These are phyloP conservation scores for Leuciscus waleckii DNA, from an alignment of 2,797 vertebrate genomes.

Conservation along the genomic window DNA sequence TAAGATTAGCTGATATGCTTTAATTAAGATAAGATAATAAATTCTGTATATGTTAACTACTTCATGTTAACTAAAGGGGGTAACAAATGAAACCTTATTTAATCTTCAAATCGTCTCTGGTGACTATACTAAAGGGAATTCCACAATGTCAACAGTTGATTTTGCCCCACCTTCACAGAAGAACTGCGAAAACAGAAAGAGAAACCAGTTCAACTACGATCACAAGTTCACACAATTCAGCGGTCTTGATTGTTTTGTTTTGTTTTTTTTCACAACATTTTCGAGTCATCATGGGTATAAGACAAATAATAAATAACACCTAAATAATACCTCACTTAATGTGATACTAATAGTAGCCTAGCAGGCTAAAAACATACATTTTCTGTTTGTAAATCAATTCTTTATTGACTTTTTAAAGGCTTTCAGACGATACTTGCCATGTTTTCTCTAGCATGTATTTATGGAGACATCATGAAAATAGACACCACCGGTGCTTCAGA, in stretches of 20 bases:
- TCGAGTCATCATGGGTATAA: slow-evolving; percentile 12
- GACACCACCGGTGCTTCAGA: slow-evolving; percentile 66
- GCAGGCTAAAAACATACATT: neutral
- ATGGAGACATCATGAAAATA: slow-evolving; percentile 61
- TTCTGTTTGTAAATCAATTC: neutral
- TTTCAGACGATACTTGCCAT: neutral
- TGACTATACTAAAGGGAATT: neutral
- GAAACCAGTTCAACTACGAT: neutral
- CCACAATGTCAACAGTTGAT: neutral
- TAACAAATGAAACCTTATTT: neutral
- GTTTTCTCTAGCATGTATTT: slow-evolving; percentile 47
- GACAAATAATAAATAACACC: neutral
- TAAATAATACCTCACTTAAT: neutral
- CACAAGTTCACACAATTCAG: neutral
- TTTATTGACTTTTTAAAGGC: neutral
- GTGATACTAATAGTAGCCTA: neutral
- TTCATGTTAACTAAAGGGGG: neutral
- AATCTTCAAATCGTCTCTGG: neutral
- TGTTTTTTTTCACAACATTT: neutral
- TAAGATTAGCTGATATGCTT: too few species aligned
- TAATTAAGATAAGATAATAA: too few species aligned
- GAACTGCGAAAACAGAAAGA: neutral
- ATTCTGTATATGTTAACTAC: neutral
- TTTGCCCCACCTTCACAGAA: neutral
- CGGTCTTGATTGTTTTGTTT: neutral